Evolutionary conservation across 2,797 vertebrate genomes (phyloP).

Genomic region (Catharus ustulatus): DNA sequence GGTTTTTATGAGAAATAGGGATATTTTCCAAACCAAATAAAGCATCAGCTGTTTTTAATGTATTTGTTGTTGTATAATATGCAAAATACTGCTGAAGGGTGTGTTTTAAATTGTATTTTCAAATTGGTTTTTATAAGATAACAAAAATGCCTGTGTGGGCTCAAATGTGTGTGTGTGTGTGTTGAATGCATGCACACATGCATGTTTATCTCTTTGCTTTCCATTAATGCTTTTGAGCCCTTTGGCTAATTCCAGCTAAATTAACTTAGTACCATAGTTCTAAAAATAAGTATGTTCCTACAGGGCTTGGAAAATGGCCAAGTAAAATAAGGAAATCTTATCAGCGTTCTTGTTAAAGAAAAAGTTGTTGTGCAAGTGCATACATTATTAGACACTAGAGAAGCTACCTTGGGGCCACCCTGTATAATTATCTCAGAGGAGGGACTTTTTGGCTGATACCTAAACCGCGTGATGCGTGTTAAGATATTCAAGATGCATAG

Average conservation of each 20-base stretch:
- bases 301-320: slow-evolving; percentile 9
- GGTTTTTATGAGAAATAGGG: neutral
- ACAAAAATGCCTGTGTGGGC: neutral
- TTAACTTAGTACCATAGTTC: slow-evolving; percentile 4
- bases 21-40: neutral
- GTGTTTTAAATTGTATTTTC: neutral
- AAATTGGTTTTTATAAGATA: neutral
- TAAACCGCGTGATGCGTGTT: neutral
- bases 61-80: neutral
- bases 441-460: neutral
- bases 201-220: neutral
- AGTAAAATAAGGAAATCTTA: slow-evolving; percentile 15
- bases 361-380: neutral
- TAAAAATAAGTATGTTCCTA: slow-evolving; percentile 33
- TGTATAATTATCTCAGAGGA: neutral
- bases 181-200: neutral
- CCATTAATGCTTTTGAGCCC: neutral
- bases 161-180: neutral
- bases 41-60: neutral
- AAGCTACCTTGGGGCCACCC: neutral
- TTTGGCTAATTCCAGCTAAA: slow-evolving; percentile 40
- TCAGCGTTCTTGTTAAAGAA: neutral
- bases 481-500: neutral
- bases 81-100: neutral
- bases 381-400: neutral